Evolutionary conservation across 1,140 invertebrate species (phyloP).

Genomic region (Dysdera silvatica): DNA sequence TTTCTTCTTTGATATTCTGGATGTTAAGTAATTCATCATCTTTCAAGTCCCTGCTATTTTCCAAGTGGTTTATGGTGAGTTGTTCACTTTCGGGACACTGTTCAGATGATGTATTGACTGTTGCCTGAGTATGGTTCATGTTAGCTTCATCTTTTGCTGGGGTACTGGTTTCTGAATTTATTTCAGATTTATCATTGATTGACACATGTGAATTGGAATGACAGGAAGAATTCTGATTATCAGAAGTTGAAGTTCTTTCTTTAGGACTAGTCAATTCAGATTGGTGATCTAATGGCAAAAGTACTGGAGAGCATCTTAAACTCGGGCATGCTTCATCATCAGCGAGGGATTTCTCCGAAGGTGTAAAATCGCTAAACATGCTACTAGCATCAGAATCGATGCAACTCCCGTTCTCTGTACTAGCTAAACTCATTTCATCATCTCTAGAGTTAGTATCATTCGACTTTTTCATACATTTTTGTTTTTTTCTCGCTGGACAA

Average conservation of each 20-base stretch:
- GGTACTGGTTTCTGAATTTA: not conserved
- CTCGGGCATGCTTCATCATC: conserved; percentile 15
- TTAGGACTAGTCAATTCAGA: not conserved
- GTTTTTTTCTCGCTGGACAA: conserved; percentile 17
- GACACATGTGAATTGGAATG: not conserved
- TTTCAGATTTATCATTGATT: not conserved
- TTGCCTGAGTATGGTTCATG: no score
- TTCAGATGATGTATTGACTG: no score
- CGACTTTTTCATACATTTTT: not conserved
- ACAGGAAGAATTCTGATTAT: not conserved
- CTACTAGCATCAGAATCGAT: conserved; percentile 28
- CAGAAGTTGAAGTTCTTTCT: not conserved
- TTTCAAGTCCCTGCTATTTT: no score
- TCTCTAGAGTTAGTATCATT: conserved; percentile 10
- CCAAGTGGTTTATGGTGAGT: no score
- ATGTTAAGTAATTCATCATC: no score
- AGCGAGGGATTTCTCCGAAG: conserved; percentile 23
- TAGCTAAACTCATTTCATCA: conserved; percentile 17
- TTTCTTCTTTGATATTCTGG: no score
- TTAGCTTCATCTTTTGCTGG: not conserved
- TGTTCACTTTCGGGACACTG: no score
- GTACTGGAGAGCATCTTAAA: conserved; percentile 1
- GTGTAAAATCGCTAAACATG: conserved; percentile 18
- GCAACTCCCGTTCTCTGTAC: conserved; percentile 27
- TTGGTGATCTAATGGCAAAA: not conserved